Percentiles rank a stretch among this genome's conserved stretches.
Evolutionary conservation across 1,140 invertebrate genomes (phyloP).

Genomic region (Leptonema lineaticorne): DNA sequence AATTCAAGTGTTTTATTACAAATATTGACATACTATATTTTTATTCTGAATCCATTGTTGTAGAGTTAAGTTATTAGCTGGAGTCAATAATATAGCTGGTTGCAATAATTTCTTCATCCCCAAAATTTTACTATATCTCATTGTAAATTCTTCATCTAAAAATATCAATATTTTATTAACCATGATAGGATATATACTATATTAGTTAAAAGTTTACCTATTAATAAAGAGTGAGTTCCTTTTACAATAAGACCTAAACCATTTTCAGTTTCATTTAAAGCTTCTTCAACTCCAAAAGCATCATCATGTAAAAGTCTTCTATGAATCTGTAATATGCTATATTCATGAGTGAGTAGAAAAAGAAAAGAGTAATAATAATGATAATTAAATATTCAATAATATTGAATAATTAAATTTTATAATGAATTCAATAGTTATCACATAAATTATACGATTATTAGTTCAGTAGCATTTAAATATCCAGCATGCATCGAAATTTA

Average conservation of each 20-base stretch:
- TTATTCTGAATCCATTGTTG: constrained; percentile 48
- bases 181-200: background rate
- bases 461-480: background rate
- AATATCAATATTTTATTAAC: background rate
- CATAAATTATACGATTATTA: background rate
- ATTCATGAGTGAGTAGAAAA: background rate
- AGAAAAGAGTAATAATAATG: background rate
- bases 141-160: background rate
- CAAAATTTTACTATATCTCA: constrained; percentile 41
- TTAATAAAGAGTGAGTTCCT: constrained; percentile 71
- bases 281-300: constrained; percentile 88
- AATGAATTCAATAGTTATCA: background rate
- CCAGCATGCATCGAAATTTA: background rate
- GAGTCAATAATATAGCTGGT: constrained; percentile 55
- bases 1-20: background rate
- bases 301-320: constrained; percentile 85
- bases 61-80: constrained; percentile 47
- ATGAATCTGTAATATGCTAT: constrained; percentile 65
- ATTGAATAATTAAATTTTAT: background rate
- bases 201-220: constrained; percentile 44
- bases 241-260: constrained; percentile 77
- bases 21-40: constrained; percentile 49
- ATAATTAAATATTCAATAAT: background rate
- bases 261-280: constrained; percentile 83
- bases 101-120: constrained; percentile 45